phyloP scores from a whole-genome alignment of 2,113 vertebrate genomes.

The human region GRCh38 chr18:50519501-50520000 shows the following conservation, averaged over 20 bases:
- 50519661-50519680: rapidly evolving
- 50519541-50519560: background rate
- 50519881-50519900: background rate
- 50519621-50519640: background rate
- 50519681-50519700: background rate
- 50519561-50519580: background rate
- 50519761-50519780: background rate
- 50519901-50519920: background rate
- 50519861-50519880: background rate
- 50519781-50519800: background rate
- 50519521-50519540: background rate
- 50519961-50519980: constrained; percentile 24
- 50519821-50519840: background rate
- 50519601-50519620: background rate
- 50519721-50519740: background rate
- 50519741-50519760: background rate
- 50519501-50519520: background rate
- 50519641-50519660: background rate
- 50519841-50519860: background rate
- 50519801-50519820: background rate
- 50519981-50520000: constrained; percentile 38
- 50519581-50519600: background rate
- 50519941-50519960: background rate
- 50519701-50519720: background rate
- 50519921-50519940: constrained; percentile 50